These are phyloP conservation scores for Chrysochloris asiatica DNA, from an alignment of 2,113 vertebrate genomes.

Conservation along the genomic window DNA sequence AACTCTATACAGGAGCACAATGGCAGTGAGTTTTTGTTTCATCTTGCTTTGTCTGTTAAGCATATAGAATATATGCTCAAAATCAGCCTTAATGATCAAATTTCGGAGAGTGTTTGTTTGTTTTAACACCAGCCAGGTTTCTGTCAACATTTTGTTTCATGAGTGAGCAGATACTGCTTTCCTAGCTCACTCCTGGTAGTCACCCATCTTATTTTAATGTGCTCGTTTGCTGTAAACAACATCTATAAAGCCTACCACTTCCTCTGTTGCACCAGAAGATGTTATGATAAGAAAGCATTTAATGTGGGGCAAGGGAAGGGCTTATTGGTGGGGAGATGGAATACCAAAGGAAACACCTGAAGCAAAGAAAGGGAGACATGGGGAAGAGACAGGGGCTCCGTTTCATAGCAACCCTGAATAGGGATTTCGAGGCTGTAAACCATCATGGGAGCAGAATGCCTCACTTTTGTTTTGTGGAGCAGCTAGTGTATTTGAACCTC, in stretches of 20 bases:
- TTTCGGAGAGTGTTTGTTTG: neutral
- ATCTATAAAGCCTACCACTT: neutral
- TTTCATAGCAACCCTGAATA: no score
- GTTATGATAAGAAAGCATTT: neutral
- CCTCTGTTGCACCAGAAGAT: neutral
- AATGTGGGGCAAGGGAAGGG: neutral
- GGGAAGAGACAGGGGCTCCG: neutral
- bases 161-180: neutral
- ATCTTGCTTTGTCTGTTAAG: no score
- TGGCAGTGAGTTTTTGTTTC: no score
- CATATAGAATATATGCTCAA: no score
- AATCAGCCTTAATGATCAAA: neutral
- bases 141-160: neutral
- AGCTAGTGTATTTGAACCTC: no score
- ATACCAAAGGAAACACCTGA: neutral
- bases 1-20: no score
- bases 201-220: neutral
- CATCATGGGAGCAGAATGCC: no score
- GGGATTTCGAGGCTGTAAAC: no score
- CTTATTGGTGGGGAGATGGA: neutral
- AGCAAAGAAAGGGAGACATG: neutral
- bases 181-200: neutral
- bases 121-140: neutral
- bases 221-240: neutral
- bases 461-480: no score